These are phyloP conservation scores for Charadrius vociferus DNA, from an alignment of 2,113 vertebrate species.

Conservation along the genomic window DNA sequence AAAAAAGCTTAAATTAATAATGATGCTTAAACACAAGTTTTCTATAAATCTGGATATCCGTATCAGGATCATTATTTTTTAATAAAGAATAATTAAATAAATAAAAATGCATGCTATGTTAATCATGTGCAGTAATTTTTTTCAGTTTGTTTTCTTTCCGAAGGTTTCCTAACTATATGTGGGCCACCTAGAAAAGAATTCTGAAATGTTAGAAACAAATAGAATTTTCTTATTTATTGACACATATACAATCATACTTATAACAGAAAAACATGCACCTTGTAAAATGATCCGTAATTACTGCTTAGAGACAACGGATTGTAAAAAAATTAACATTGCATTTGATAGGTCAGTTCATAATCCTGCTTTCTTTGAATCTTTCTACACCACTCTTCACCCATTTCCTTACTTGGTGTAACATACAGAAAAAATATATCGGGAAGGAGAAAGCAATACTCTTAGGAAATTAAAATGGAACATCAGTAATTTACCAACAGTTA, in stretches of 20 bases:
- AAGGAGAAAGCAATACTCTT: not conserved
- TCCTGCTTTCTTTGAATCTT: not conserved
- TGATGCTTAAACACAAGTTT: not conserved
- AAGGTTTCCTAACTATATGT: not conserved
- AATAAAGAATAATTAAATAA: not conserved
- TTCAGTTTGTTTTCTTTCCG: not conserved
- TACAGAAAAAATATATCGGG: not conserved
- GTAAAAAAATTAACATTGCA: not conserved
- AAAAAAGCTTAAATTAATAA: not conserved
- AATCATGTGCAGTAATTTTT: not conserved
- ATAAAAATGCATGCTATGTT: not conserved
- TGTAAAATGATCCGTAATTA: not conserved
- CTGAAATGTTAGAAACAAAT: not conserved
- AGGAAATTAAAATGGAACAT: not conserved
- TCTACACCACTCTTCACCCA: not conserved
- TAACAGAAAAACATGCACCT: not conserved
- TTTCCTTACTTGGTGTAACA: not conserved
- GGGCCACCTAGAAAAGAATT: not conserved
- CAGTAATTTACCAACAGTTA: not conserved
- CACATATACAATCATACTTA: not conserved
- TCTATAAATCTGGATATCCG: not conserved
- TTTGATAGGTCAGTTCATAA: not conserved
- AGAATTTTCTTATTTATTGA: not conserved
- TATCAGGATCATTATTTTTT: not conserved
- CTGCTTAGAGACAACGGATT: not conserved